phyloP scores from a whole-genome alignment of 2,797 vertebrate species.

The Neopelma chrysocephalum region DNA sequence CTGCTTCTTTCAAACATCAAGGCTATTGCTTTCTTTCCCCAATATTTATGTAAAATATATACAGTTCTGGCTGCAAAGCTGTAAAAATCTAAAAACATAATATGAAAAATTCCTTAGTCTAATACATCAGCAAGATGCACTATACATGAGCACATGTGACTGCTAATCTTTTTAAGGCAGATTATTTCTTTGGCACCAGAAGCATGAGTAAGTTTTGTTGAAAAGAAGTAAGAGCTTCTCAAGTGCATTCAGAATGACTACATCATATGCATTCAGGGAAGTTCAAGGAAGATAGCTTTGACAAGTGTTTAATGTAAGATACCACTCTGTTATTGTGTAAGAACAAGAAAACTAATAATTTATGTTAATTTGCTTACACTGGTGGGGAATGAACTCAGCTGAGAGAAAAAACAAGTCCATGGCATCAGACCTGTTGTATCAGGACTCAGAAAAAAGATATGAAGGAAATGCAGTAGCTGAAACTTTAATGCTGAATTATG shows the following conservation, averaged over 20 bases:
- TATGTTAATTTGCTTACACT: neutral
- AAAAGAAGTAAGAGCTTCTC: neutral
- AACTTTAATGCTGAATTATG: neutral
- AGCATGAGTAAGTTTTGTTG: neutral
- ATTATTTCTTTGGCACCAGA: neutral
- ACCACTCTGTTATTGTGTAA: neutral
- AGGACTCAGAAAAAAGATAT: neutral
- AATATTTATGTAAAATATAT: conserved; percentile 68
- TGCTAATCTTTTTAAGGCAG: conserved; percentile 3
- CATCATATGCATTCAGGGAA: neutral
- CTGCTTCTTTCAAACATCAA: conserved; percentile 43
- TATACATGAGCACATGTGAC: neutral
- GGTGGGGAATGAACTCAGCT: neutral
- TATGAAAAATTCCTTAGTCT: conserved; percentile 49
- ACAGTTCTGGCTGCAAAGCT: conserved; percentile 17
- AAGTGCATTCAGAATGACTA: neutral
- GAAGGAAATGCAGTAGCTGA: neutral
- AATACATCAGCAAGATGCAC: conserved; percentile 18
- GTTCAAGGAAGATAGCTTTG: neutral
- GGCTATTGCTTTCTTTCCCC: conserved; percentile 50
- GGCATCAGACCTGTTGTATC: neutral
- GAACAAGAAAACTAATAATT: neutral
- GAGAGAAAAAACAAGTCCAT: neutral
- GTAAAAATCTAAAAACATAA: conserved; percentile 66
- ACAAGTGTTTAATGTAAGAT: neutral